Percentiles rank a stretch among this genome's conserved stretches.
phyloP scores from a whole-genome alignment of 2,888 invertebrate genomes.

The Griposia aprilina region DNA sequence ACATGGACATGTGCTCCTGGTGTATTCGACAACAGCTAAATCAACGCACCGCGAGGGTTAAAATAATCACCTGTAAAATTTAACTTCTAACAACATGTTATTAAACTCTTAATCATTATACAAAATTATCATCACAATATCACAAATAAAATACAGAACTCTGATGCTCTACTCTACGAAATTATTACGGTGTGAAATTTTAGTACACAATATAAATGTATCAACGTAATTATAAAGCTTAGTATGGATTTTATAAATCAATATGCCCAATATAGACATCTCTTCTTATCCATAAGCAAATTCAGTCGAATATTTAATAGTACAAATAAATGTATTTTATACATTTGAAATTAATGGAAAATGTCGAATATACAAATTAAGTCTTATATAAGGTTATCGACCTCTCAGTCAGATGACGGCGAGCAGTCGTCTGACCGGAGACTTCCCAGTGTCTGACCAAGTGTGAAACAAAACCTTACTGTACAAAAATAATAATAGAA shows the following conservation, averaged over 20 bases:
- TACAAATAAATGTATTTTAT: constrained; percentile 75
- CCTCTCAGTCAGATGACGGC: constrained; percentile 59
- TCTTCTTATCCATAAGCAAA: constrained; percentile 69
- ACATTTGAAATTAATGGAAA: constrained; percentile 75
- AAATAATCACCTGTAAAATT: constrained; percentile 86
- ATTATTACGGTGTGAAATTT: constrained; percentile 65
- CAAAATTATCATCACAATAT: constrained; percentile 89
- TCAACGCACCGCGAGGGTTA: constrained; percentile 76
- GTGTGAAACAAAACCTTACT: constrained; percentile 84
- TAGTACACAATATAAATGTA: constrained; percentile 68
- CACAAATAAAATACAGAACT: constrained; percentile 88
- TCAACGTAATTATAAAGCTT: constrained; percentile 70
- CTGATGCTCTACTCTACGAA: constrained; percentile 67
- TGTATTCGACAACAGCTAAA: constrained; percentile 65
- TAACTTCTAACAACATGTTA: constrained; percentile 85
- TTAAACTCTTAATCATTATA: constrained; percentile 88
- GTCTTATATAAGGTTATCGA: constrained; percentile 70
- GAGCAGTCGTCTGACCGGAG: constrained; percentile 40
- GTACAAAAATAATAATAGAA: constrained; percentile 82
- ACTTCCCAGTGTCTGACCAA: constrained; percentile 69
- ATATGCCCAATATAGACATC: constrained; percentile 65
- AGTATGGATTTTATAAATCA: constrained; percentile 67
- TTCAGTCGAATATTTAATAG: constrained; percentile 74
- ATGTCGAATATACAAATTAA: constrained; percentile 78
- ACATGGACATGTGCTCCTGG: constrained; percentile 44